Evolutionary conservation across 2,113 vertebrate species (phyloP).

Genomic region (Grus americana): DNA sequence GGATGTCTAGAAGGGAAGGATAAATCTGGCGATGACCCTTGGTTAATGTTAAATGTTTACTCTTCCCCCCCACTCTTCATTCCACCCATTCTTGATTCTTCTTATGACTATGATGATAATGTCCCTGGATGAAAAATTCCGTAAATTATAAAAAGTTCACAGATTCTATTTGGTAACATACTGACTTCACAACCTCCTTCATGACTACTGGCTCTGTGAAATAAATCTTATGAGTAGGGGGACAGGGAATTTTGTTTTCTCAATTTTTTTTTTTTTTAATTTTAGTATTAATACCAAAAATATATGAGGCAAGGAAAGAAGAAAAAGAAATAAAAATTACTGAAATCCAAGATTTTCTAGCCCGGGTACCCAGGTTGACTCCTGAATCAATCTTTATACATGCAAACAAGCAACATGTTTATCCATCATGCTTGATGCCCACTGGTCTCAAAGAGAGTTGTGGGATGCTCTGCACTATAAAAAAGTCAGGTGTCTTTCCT

Average conservation of each 20-base stretch:
- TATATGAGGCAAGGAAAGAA: neutral
- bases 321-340: neutral
- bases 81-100: neutral
- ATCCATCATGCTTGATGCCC: neutral
- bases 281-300: neutral
- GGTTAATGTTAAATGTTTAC: neutral
- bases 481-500: neutral
- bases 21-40: neutral
- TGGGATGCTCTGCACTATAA: neutral
- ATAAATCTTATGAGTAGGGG: neutral
- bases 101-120: slow-evolving; percentile 33
- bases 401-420: neutral
- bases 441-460: neutral
- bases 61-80: neutral
- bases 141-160: slow-evolving; percentile 39
- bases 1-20: neutral
- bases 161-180: slow-evolving; percentile 2
- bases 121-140: slow-evolving; percentile 37
- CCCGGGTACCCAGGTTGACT: neutral
- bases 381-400: neutral
- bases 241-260: neutral
- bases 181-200: neutral
- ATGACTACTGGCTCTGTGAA: neutral
- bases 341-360: neutral
- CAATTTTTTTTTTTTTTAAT: neutral